Base-by-base conservation (phyloP, 2,113 vertebrate species). In the Megalops atlanticus region DNA sequence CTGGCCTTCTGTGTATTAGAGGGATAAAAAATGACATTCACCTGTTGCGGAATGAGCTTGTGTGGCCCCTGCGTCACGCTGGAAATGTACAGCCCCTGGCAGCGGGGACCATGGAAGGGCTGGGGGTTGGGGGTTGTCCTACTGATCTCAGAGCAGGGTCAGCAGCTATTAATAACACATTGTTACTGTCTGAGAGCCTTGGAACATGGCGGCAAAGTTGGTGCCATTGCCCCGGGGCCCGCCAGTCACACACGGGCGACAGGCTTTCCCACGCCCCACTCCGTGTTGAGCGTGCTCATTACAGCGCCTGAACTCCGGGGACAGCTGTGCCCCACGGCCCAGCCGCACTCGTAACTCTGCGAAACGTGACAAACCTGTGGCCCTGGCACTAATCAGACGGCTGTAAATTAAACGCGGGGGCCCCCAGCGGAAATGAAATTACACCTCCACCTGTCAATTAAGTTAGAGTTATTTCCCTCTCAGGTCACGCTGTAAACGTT, bases 251-350 rank as follows among this genome's bases (percentile, higher is more conserved):
- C 80, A 74, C 21, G 77, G 39, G 45, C 41, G 52, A 75, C 68
- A 72, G 80, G 84, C 84, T 90, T 92, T 91, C 86, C 87, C 89
- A 91, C 88, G 87, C 83, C 76, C 77, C 64, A 85, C 70, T 79
- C 74, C 18, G 41, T 73, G 54, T 75, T 71, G 81, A 87, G 87
- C 84, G 68, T 82, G 80, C 81, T 77, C 84, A 86, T 84, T 86
- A 73, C 75, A 77, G 83, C 74, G 52, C 86, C 78, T 81, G 83
- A 38, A 84, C 82, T 74, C 74, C 4, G 49, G 80, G 77, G 88
- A 87, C 91, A 90, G 83, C 89, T 89, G 85, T 43, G 71, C 43
- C 68, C 81, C 84, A 70, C 80, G 78, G 85, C 70, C 76, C 45
- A 31, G 78, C 80, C 40, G 43, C 77, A 68, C 31, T 80, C 36